A percentile compares a stretch with the other conserved stretches of the same genome.
phyloP scores from a whole-genome alignment of 2,888 invertebrate genomes.

The Blastobasis adustella region DNA sequence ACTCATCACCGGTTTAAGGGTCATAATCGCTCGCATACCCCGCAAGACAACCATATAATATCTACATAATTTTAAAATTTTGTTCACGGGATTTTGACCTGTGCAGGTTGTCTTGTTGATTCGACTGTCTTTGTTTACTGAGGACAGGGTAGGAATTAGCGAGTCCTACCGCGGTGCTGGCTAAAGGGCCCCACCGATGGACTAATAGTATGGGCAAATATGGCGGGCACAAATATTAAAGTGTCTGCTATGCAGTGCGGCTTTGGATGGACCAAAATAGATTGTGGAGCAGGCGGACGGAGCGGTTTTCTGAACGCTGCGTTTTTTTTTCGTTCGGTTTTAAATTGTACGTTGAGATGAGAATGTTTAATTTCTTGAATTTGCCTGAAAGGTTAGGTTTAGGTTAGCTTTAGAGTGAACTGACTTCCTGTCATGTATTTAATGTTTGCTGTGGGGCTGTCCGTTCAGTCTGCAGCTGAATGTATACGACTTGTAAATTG shows the following conservation, averaged over 20 bases:
- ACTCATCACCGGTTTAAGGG: constrained; percentile 22
- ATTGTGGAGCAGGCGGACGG: background rate
- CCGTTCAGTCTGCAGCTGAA: too few relatives aligned
- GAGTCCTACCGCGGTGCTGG: constrained; percentile 58
- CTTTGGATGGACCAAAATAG: constrained; percentile 8
- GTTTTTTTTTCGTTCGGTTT: too few relatives aligned
- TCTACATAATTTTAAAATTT: background rate
- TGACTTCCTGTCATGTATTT: too few relatives aligned
- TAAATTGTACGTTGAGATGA: too few relatives aligned
- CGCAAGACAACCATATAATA: background rate
- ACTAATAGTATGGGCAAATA: constrained; percentile 40
- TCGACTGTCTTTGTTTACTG: constrained; percentile 46
- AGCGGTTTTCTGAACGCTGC: background rate
- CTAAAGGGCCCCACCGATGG: constrained; percentile 33
- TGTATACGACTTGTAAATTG: too few relatives aligned
- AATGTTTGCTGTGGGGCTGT: too few relatives aligned
- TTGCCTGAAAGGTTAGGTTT: too few relatives aligned
- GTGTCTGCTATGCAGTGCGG: too few relatives aligned
- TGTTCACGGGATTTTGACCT: constrained; percentile 25
- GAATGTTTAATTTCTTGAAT: too few relatives aligned
- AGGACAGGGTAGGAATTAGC: constrained; percentile 62
- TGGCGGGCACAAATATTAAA: constrained; percentile 13
- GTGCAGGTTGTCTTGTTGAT: constrained; percentile 38
- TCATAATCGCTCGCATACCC: constrained; percentile 20
- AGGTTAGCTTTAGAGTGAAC: too few relatives aligned